Conservation (phyloP, 2,113 vertebrate species). For the Hemiprocne comata region DNA sequence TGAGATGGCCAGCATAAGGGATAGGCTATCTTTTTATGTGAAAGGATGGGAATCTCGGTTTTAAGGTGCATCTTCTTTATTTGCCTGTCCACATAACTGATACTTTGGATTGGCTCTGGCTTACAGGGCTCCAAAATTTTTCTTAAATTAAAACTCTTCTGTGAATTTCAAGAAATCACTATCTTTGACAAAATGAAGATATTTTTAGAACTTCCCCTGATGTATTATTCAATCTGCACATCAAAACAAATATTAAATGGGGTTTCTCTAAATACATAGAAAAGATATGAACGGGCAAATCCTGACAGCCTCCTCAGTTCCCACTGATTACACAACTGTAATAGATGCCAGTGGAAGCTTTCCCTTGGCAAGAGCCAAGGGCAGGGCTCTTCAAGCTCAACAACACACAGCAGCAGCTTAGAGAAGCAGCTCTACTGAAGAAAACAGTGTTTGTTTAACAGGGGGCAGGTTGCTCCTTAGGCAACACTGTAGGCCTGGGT, state of each 20-base stretch:
- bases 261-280: background rate
- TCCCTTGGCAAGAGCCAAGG: background rate
- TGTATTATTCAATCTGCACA: background rate
- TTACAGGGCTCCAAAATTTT: background rate
- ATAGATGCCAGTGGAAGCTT: background rate
- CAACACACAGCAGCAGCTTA: background rate
- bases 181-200: background rate
- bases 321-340: background rate
- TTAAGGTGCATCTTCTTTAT: background rate
- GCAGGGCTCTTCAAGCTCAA: background rate
- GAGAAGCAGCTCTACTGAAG: background rate
- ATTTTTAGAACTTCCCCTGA: background rate
- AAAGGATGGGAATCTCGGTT: background rate
- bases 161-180: background rate
- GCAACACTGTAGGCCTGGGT: background rate
- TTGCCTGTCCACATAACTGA: background rate
- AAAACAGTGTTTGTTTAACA: background rate
- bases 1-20: background rate
- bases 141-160: background rate
- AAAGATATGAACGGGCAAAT: background rate
- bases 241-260: background rate
- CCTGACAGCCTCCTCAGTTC: background rate
- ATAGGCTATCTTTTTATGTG: background rate
- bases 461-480: background rate
- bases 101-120: background rate